These are phyloP conservation scores for Drosophila jambulina DNA, from an alignment of 1,140 invertebrate species.

Conservation along the genomic window DNA sequence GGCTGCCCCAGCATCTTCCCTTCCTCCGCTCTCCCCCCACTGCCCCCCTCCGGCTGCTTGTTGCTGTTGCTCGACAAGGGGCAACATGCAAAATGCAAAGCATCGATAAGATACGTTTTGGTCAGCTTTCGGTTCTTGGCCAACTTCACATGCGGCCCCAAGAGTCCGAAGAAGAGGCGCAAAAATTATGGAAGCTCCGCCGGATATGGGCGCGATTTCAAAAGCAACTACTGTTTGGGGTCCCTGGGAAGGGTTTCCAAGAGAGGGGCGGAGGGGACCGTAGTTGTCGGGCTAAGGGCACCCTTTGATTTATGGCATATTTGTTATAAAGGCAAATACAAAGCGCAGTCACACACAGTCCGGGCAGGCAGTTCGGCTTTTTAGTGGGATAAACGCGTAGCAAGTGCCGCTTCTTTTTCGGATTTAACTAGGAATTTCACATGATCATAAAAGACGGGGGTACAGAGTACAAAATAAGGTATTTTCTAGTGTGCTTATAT, in stretches of 20 bases:
- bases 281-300: slow-evolving; percentile 24
- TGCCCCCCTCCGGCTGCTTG: slow-evolving; percentile 26
- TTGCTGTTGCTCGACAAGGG: slow-evolving; percentile 74
- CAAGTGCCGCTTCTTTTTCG: slow-evolving; percentile 66
- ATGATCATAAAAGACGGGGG: slow-evolving; percentile 61
- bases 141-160: slow-evolving; percentile 3
- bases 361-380: slow-evolving; percentile 17
- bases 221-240: slow-evolving; percentile 81
- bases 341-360: slow-evolving; percentile 70
- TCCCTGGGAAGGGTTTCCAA: slow-evolving; percentile 1
- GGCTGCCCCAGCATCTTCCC: slow-evolving; percentile 57
- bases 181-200: slow-evolving; percentile 84
- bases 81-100: slow-evolving; percentile 84
- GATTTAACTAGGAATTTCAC: slow-evolving; percentile 72
- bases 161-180: slow-evolving; percentile 16
- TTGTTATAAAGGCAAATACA: slow-evolving; percentile 68
- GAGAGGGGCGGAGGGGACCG: neutral
- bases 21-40: too few relatives aligned
- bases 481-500: neutral
- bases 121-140: slow-evolving; percentile 4
- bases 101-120: slow-evolving; percentile 78
- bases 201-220: slow-evolving; percentile 81
- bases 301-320: slow-evolving; percentile 79
- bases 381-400: slow-evolving; percentile 40
- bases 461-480: slow-evolving; percentile 14